These are phyloP conservation scores for Neuroterus valhalla DNA, from an alignment of 1,140 invertebrate genomes.

Conservation along the genomic window DNA sequence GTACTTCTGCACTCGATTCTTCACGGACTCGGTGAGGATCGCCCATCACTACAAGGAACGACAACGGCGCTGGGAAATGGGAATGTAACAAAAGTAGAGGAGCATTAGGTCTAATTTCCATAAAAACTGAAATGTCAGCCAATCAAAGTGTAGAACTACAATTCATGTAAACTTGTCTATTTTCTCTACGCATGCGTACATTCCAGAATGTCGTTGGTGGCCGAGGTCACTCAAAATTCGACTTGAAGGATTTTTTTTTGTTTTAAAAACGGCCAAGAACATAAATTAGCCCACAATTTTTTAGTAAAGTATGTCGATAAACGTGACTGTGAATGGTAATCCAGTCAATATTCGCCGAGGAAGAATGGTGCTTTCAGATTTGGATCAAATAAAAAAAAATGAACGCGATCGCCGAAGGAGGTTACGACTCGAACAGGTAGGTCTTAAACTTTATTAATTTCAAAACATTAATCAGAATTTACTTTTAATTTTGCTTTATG, in stretches of 20 bases:
- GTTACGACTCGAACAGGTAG: conserved; percentile 75
- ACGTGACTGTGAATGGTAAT: conserved; percentile 75
- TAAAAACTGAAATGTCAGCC: not conserved
- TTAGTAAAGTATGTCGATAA: conserved; percentile 73
- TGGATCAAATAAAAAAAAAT: conserved; percentile 70
- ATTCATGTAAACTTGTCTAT: too few relatives aligned
- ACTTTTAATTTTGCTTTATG: conserved; percentile 17
- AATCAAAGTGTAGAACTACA: not conserved
- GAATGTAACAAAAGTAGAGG: too few relatives aligned
- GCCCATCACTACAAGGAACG: too few relatives aligned
- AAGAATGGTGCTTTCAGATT: conserved; percentile 71
- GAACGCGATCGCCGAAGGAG: conserved; percentile 75
- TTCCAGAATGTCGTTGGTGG: conserved; percentile 25
- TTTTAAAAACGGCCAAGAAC: too few relatives aligned
- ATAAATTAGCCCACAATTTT: not conserved
- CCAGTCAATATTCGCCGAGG: conserved; percentile 70
- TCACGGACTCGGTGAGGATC: too few relatives aligned
- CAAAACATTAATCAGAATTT: conserved; percentile 32
- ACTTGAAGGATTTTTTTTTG: not conserved
- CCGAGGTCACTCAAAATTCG: conserved; percentile 44
- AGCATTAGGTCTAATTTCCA: not conserved
- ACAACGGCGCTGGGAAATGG: too few relatives aligned
- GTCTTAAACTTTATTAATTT: conserved; percentile 37
- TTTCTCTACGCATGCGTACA: not conserved
- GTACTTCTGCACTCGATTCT: too few relatives aligned